phyloP scores from a whole-genome alignment of 2,888 invertebrate species.

The Cryptophagus acutangulus region DNA sequence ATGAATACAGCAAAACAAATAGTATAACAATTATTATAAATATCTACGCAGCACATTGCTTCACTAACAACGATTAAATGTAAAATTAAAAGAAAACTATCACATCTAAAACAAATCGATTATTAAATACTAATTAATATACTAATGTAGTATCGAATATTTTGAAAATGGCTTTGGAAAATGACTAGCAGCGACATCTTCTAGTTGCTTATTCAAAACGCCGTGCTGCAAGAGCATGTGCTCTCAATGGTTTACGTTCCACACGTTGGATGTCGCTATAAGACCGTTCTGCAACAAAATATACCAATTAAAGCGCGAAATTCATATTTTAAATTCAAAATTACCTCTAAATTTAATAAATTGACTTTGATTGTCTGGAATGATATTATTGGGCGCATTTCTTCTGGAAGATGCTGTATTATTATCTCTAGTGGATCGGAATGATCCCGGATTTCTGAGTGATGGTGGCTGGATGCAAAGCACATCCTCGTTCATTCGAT shows the following conservation, averaged over 20 bases:
- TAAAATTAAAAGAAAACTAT: no score
- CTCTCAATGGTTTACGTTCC: constrained; percentile 41
- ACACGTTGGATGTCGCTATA: constrained; percentile 56
- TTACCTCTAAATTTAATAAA: constrained; percentile 48
- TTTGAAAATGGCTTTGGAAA: constrained; percentile 18
- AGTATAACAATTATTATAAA: no score
- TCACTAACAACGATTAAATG: no score
- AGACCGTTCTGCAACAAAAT: constrained; percentile 52
- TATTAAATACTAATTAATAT: no score
- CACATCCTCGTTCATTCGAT: constrained; percentile 43
- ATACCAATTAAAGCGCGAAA: constrained; percentile 6
- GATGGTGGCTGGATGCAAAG: constrained; percentile 44
- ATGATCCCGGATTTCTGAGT: constrained; percentile 38
- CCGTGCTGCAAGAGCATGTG: constrained; percentile 20
- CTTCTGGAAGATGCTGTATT: constrained; percentile 31
- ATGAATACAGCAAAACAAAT: no score
- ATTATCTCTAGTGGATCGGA: constrained; percentile 38
- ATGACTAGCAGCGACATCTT: constrained; percentile 19
- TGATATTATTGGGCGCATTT: constrained; percentile 30
- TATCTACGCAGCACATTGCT: no score
- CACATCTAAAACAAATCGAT: no score
- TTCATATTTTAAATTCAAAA: constrained; percentile 11
- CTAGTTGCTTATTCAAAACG: constrained; percentile 12
- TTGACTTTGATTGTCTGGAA: constrained; percentile 36
- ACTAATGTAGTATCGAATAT: no score